Percentiles rank a stretch among this genome's conserved stretches.
These are phyloP conservation scores for Trissonchulus sp. DNA, from an alignment of 2,888 invertebrate species.

Conservation along the genomic window DNA sequence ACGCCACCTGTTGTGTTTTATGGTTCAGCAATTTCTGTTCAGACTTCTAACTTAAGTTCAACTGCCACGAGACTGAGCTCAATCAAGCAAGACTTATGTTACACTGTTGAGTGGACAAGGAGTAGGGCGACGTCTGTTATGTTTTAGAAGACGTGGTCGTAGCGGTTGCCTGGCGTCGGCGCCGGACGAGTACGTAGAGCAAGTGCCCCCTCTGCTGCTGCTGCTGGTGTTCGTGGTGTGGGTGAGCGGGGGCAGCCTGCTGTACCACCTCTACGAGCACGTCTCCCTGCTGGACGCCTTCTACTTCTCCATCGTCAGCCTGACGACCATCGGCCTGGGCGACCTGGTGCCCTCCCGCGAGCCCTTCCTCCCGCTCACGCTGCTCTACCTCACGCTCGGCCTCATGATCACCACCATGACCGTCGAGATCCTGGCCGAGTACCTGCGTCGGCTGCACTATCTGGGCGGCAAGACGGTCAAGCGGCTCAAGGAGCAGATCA, in stretches of 20 bases:
- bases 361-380: not conserved
- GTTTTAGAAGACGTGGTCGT: no score
- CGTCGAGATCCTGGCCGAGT: slow-evolving; percentile 22
- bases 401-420: slow-evolving; percentile 24
- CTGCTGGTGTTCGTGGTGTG: not conserved
- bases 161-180: not conserved
- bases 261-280: not conserved
- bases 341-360: not conserved
- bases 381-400: slow-evolving; percentile 20
- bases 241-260: not conserved
- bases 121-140: no score
- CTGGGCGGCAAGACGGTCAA: slow-evolving; percentile 16
- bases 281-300: not conserved
- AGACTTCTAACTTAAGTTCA: no score
- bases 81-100: no score
- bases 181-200: not conserved
- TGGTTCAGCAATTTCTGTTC: no score
- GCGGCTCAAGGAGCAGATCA: not conserved
- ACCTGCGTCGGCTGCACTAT: slow-evolving; percentile 18
- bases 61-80: no score
- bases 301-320: not conserved
- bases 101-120: no score
- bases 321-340: not conserved
- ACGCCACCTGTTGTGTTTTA: no score
- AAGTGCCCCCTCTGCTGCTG: not conserved